Evolutionary conservation across 2,113 vertebrate genomes (phyloP), one percentile per base, ranked within the genome.

Genomic region (Colinus virginianus): DNA sequence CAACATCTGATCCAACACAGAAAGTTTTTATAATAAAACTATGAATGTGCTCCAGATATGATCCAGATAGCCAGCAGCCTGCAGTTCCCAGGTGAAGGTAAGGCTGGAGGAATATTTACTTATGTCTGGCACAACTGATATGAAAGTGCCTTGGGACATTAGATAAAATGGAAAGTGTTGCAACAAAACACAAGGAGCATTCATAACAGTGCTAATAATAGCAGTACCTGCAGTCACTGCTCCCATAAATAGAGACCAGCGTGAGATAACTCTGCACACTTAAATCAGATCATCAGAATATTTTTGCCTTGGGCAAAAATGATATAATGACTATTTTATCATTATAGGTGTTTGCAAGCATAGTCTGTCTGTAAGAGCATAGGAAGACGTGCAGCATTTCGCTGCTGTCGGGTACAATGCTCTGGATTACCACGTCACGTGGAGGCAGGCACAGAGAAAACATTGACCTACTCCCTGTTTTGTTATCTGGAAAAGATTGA

Each of bases 181-280:
- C 78, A 96, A 95, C 49, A 70, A 91, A 90, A 87, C 75, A 64
- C 61, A 87, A 87, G 64, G 16, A 87, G 75, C 66, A 70, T 51
- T 96, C 75, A 11, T 51, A 79, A 64, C 70, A 76, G 72, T 17
- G 84, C 88, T 95, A 95, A 90, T 82, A 96, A 96, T 90, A 97
- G 94, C 83, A 93, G 46, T 63, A 88, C 81, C 86, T 84, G 90
- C 63, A 95, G 92, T 69, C 63, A 61, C 30, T 79, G 67, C 91
- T 96, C 88, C 88, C 84, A 75, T 62, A 93, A 93, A 95, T 95
- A 95, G 94, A 90, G 95, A 80, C 84, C 83, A 87, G 78, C 55
- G 51, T 28, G 79, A 90, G 85, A 88, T 91, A 88, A 90, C 59
- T 34, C 66, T 11, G 1, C 32, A 23, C n/a, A 34, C 68, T 64